Evolutionary conservation across 2,888 invertebrate species (phyloP), one percentile per base, ranked within the genome.

Genomic region (Caenorhabditis sp.): DNA sequence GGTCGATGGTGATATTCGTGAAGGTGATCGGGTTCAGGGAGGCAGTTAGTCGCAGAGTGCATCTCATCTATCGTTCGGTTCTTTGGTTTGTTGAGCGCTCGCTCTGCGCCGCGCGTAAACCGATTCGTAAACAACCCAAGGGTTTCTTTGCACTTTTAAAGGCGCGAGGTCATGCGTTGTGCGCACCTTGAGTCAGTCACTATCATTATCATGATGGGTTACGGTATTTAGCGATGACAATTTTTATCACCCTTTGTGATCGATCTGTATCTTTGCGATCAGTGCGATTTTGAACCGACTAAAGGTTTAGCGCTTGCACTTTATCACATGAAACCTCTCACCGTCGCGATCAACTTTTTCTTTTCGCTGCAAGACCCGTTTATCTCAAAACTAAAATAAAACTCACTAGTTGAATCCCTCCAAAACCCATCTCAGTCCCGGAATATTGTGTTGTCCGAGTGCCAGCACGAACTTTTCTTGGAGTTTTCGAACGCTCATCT

Each of bases 361-460:
- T 32, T 32, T 32, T 32, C 4, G 32, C 32, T 32, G 32, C 32
- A 20, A 28, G 24, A 58, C 18, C 13, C 18, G 22, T n/a, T n/a
- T n/a, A n/a, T n/a, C n/a, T n/a, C n/a, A n/a, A n/a, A n/a, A n/a
- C n/a, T n/a, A n/a, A n/a, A n/a, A n/a, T n/a, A n/a, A n/a, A 6
- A 68, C 80, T 70, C 35, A 87, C 84, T 72, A 86, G 61, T 89
- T 89, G 82, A 89, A 89, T 22, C 89, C 88, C 55, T 89, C 89
- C n/a, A 89, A 71, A 6, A 89, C 80, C 87, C 88, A 89, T 4
- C 88, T 71, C 26, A 89, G 80, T 9, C 89, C 89, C 6, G 88
- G 88, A 32, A 89, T 82, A 69, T 89, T 87, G 71, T 89, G 88
- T 55, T 85, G 85, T 2, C 83, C 86, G 32, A 89, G 70, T 2